Conservation (phyloP, 2,113 vertebrate species). For the Lagopus muta region DNA sequence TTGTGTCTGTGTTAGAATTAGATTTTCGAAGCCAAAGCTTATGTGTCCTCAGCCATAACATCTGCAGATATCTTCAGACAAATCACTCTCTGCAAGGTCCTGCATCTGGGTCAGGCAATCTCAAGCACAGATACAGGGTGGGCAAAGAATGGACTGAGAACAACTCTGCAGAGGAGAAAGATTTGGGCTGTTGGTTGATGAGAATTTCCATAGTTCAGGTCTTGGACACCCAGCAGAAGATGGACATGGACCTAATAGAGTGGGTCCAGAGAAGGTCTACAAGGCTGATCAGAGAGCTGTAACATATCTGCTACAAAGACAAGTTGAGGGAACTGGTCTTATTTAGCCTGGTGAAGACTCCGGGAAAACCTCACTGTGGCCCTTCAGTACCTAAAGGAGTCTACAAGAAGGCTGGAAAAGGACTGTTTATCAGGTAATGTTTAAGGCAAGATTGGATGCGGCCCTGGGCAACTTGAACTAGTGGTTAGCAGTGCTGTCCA, state of each 20-base stretch:
- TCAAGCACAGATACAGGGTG: not conserved
- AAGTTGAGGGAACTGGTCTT: not conserved
- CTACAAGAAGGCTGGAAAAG: not conserved
- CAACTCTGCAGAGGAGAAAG: not conserved
- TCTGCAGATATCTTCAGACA: not conserved
- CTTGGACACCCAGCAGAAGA: not conserved
- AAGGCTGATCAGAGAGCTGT: not conserved
- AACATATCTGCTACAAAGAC: not conserved
- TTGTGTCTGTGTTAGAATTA: not conserved
- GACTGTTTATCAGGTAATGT: not conserved
- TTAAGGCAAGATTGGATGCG: not conserved
- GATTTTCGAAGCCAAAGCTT: not conserved
- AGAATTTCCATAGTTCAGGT: not conserved
- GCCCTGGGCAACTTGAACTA: not conserved
- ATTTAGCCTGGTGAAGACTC: not conserved
- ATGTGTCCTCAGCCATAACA: fast-evolving
- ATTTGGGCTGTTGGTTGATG: not conserved
- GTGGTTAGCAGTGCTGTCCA: too few species aligned
- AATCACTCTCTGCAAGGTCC: not conserved
- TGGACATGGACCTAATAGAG: not conserved
- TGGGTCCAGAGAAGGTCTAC: not conserved
- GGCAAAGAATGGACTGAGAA: not conserved
- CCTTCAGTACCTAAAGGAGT: not conserved
- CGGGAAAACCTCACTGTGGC: not conserved
- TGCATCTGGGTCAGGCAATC: not conserved